Percentiles rank a stretch among this genome's conserved stretches.
phyloP scores from a whole-genome alignment of 2,888 invertebrate species.

The Ormyrus rosae region DNA sequence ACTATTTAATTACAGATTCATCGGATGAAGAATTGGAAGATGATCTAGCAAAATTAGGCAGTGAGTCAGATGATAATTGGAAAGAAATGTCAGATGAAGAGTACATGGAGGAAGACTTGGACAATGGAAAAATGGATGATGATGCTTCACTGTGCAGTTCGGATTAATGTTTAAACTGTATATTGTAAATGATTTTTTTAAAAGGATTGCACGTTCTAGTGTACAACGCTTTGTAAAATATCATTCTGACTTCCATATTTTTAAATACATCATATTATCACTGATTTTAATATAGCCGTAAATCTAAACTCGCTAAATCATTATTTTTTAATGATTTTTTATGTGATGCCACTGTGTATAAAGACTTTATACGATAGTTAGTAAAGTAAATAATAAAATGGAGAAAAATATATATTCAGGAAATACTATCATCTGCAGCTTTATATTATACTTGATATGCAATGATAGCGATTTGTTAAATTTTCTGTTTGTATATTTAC shows the following conservation, averaged over 20 bases:
- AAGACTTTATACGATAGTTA: constrained; percentile 26
- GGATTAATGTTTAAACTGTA: constrained; percentile 40
- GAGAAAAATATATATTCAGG: constrained; percentile 30
- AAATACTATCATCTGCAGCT: constrained; percentile 31
- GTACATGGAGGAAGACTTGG: constrained; percentile 64
- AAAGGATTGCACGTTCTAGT: constrained; percentile 29
- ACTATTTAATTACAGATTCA: constrained; percentile 64
- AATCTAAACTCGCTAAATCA: constrained; percentile 14
- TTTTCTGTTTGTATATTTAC: constrained; percentile 46
- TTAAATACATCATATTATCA: constrained; percentile 43
- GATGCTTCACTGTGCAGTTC: constrained; percentile 66
- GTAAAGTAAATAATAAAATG: constrained; percentile 2
- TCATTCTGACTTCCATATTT: constrained; percentile 35
- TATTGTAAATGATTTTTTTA: constrained; percentile 45
- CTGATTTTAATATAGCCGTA: constrained; percentile 16
- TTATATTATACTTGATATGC: constrained; percentile 7
- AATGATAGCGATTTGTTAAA: constrained; percentile 24
- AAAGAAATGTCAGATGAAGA: constrained; percentile 71
- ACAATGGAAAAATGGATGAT: constrained; percentile 67
- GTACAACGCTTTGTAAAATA: constrained; percentile 53
- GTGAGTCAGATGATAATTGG: constrained; percentile 73
- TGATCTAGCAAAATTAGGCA: constrained; percentile 68
- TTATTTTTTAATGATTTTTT: constrained; percentile 32
- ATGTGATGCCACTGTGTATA: not conserved
- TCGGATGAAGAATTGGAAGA: constrained; percentile 70